Conservation (phyloP, 2,888 invertebrate species). For the Nudaria mundana region DNA sequence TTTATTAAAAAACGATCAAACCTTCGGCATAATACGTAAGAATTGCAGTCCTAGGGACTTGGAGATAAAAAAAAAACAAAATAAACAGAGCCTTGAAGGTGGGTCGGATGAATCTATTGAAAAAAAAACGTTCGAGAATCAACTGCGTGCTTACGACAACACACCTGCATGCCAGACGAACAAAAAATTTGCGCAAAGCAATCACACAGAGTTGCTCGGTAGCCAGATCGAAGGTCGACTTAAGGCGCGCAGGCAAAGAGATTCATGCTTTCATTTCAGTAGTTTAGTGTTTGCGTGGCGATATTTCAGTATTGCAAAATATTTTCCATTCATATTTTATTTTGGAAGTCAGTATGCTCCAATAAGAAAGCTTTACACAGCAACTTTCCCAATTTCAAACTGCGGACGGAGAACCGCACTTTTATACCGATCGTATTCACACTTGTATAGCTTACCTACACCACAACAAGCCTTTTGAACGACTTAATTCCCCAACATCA, state of each 20-base stretch:
- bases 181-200: constrained; percentile 63
- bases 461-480: too few relatives aligned
- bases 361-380: constrained; percentile 1
- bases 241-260: constrained; percentile 45
- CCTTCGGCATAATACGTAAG: constrained; percentile 20
- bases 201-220: constrained; percentile 31
- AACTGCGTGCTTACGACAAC: constrained; percentile 44
- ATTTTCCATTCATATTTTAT: constrained; percentile 22
- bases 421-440: neutral
- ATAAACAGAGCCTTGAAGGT: constrained; percentile 53
- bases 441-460: neutral
- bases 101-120: constrained; percentile 53
- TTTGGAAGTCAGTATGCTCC: neutral
- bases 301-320: constrained; percentile 32
- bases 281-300: constrained; percentile 22
- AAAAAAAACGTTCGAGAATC: constrained; percentile 49
- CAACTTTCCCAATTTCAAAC: neutral
- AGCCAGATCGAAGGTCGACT: constrained; percentile 14
- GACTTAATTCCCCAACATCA: too few relatives aligned
- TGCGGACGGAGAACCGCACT: neutral
- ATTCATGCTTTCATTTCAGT: constrained; percentile 43
- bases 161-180: constrained; percentile 70
- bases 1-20: constrained; percentile 23
- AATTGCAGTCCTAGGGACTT: constrained; percentile 34
- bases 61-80: constrained; percentile 53